Evolutionary conservation across 1,140 invertebrate species (phyloP).

Genomic region (Bombus cullumanus): DNA sequence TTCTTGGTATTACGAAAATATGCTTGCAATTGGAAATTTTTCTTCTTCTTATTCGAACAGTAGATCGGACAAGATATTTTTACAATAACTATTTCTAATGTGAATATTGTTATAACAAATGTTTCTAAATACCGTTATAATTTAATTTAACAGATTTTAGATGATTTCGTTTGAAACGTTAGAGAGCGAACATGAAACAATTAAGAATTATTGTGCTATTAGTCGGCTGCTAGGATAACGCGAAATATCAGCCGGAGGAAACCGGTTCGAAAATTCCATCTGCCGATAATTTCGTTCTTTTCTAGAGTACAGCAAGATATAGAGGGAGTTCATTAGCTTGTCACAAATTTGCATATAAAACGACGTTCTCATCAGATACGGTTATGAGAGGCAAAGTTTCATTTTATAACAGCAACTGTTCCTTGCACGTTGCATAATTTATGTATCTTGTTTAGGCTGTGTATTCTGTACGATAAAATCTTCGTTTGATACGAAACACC

Average conservation of each 20-base stretch:
- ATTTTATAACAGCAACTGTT: constrained; percentile 60
- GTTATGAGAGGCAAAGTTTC: constrained; percentile 55
- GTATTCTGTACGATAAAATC: constrained; percentile 29
- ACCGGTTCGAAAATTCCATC: constrained; percentile 10
- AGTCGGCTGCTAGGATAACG: not conserved
- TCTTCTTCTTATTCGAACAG: not conserved
- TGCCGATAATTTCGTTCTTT: constrained; percentile 26
- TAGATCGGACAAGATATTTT: too few relatives aligned
- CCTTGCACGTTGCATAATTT: constrained; percentile 50
- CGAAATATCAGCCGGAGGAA: not conserved
- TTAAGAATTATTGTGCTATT: not conserved
- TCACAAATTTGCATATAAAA: constrained; percentile 64
- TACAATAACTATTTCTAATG: too few relatives aligned
- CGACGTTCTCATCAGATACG: constrained; percentile 56
- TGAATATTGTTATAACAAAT: not conserved
- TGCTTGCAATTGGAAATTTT: not conserved
- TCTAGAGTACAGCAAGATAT: not conserved
- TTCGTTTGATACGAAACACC: not conserved
- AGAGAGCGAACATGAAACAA: not conserved
- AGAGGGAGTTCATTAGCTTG: constrained; percentile 59
- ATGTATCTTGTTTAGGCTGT: constrained; percentile 54
- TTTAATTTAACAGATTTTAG: not conserved
- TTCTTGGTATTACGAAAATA: not conserved
- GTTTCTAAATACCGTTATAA: not conserved
- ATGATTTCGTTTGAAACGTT: not conserved